Percentiles rank a stretch among this genome's conserved stretches.
These are phyloP conservation scores for Monopis laevigella DNA, from an alignment of 2,888 invertebrate genomes.

Conservation along the genomic window DNA sequence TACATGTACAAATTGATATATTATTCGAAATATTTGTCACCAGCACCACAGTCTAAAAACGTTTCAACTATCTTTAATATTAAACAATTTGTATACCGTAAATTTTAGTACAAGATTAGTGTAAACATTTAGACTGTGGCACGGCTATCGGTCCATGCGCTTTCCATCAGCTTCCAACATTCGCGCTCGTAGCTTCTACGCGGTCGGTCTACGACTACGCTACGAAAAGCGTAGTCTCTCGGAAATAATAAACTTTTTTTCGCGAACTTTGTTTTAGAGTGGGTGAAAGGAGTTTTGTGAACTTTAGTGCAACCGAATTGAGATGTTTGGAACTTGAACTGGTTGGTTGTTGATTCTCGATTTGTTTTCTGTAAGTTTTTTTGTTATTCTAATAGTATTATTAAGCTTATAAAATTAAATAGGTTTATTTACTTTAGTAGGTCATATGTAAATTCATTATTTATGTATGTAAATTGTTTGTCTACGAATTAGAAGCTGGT, in stretches of 20 bases:
- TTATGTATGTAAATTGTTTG: too few species aligned
- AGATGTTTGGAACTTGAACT: conserved; percentile 5
- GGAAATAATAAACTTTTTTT: conserved; percentile 15
- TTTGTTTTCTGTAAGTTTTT: too few species aligned
- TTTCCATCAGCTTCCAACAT: conserved; percentile 3
- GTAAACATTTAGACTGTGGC: conserved; percentile 15
- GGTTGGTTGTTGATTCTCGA: neutral
- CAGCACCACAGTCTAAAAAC: too few species aligned
- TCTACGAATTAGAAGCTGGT: too few species aligned
- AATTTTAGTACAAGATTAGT: neutral
- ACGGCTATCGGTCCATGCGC: conserved; percentile 10
- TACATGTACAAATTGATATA: too few species aligned
- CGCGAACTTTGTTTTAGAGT: conserved; percentile 13
- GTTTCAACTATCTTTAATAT: neutral
- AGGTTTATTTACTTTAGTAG: too few species aligned
- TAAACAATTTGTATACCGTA: neutral
- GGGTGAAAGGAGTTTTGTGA: conserved; percentile 11
- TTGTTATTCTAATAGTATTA: too few species aligned
- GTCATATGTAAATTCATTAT: too few species aligned
- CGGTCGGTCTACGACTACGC: conserved; percentile 34
- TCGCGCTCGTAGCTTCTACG: conserved; percentile 22
- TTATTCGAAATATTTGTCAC: neutral
- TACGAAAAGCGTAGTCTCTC: conserved; percentile 20
- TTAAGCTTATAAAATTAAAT: too few species aligned
- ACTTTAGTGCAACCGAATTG: conserved; percentile 1